Conservation (phyloP, 2,113 vertebrate species). For the Castor canadensis region DNA sequence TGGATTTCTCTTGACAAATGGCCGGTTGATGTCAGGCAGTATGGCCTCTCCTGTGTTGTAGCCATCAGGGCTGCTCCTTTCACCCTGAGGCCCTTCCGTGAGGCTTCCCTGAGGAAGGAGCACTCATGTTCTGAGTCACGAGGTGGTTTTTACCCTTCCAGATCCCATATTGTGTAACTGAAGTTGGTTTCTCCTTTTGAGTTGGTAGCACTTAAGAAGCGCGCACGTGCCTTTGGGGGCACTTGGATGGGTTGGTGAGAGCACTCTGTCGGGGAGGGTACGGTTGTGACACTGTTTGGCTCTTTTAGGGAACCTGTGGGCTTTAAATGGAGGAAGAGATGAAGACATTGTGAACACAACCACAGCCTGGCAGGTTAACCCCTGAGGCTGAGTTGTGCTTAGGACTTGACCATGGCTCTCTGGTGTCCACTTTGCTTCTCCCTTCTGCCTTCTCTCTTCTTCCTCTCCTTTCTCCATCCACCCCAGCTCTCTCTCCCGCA, state of each 20-base stretch:
- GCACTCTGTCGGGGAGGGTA: background rate
- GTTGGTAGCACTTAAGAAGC: background rate
- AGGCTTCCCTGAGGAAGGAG: background rate
- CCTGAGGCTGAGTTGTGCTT: background rate
- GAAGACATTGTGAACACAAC: constrained; percentile 60
- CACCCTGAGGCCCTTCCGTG: background rate
- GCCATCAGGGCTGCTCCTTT: background rate
- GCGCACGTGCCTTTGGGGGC: background rate
- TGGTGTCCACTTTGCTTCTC: background rate
- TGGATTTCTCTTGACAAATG: constrained; percentile 12
- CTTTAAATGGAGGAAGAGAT: constrained; percentile 73
- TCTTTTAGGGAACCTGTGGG: constrained; percentile 76
- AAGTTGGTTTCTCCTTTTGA: constrained; percentile 13
- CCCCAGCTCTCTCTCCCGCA: background rate
- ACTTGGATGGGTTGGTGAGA: background rate
- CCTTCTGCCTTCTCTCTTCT: too few species aligned
- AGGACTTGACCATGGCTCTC: background rate
- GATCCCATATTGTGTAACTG: background rate
- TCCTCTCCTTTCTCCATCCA: too few species aligned
- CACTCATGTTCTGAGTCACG: background rate
- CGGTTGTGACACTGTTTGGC: constrained; percentile 57
- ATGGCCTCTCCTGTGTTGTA: background rate
- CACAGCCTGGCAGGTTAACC: background rate
- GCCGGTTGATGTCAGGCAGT: background rate
- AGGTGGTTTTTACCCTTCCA: background rate